These are phyloP conservation scores for Platycercus adscitus DNA, from an alignment of 2,113 vertebrate genomes.

Conservation along the genomic window DNA sequence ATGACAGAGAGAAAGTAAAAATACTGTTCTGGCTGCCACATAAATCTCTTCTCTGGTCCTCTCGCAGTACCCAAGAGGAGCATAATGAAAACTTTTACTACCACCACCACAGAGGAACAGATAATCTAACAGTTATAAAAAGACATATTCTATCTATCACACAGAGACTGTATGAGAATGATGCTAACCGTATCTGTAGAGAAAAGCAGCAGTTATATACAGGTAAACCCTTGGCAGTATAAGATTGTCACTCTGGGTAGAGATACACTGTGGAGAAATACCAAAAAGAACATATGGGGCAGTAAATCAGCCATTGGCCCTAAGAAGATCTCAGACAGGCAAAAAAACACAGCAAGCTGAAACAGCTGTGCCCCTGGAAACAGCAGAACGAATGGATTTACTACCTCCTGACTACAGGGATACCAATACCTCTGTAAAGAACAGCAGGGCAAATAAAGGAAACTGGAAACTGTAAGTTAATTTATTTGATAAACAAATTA, in stretches of 20 bases:
- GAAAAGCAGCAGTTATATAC: background rate
- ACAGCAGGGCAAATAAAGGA: background rate
- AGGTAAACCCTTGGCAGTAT: background rate
- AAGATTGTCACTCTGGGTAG: background rate
- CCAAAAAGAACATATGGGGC: conserved; percentile 33
- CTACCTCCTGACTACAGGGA: background rate
- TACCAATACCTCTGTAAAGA: background rate
- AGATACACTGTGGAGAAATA: background rate
- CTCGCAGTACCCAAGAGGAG: background rate
- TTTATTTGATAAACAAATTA: background rate
- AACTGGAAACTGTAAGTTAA: background rate
- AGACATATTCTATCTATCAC: background rate
- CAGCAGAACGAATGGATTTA: conserved; percentile 48
- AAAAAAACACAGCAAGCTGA: background rate
- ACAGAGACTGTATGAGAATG: background rate
- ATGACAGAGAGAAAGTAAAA: background rate
- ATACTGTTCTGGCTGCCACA: background rate
- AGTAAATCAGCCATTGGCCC: conserved; percentile 17
- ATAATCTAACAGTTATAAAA: background rate
- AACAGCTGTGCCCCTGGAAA: conserved; percentile 48
- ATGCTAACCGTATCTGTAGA: background rate
- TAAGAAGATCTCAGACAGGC: conserved; percentile 31
- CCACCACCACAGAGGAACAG: background rate
- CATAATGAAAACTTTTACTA: background rate
- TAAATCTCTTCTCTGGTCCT: background rate